A percentile compares a stretch with the other conserved stretches of the same genome.
Evolutionary conservation across 2,113 vertebrate genomes (phyloP).

Genomic region (pig (Sus scrofa)): DNA sequence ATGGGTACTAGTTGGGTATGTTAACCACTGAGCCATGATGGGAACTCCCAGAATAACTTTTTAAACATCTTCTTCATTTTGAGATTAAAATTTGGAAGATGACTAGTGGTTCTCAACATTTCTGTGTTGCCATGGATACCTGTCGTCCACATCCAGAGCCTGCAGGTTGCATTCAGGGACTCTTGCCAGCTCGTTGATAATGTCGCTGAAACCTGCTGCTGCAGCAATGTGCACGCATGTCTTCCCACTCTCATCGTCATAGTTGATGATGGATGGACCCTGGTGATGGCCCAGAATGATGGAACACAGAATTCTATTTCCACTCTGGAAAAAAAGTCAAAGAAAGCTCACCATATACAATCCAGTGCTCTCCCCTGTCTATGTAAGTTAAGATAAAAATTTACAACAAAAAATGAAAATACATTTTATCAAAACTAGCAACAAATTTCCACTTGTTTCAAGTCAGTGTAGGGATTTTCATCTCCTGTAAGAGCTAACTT

Average conservation of each 20-base stretch:
- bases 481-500: background rate
- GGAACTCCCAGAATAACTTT: background rate
- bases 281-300: constrained; percentile 92
- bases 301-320: constrained; percentile 92
- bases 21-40: no score
- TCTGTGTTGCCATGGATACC: constrained; percentile 87
- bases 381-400: background rate
- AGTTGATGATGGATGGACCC: constrained; percentile 93
- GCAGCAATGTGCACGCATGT: constrained; percentile 93
- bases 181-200: constrained; percentile 91
- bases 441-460: background rate
- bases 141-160: constrained; percentile 94
- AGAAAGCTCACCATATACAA: constrained; percentile 31
- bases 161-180: constrained; percentile 93
- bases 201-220: constrained; percentile 92
- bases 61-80: constrained; percentile 66
- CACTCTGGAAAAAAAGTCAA: constrained; percentile 88
- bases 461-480: background rate
- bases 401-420: background rate
- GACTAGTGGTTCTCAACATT: constrained; percentile 56
- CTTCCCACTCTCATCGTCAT: constrained; percentile 94
- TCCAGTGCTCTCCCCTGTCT: background rate
- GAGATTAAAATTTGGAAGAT: constrained; percentile 67
- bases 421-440: background rate
- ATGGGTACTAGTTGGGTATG: no score